Evolutionary conservation across 64 coral and sea anemone genomes (phyloP).

Genomic region (Dendrophyllia cribrosa): DNA sequence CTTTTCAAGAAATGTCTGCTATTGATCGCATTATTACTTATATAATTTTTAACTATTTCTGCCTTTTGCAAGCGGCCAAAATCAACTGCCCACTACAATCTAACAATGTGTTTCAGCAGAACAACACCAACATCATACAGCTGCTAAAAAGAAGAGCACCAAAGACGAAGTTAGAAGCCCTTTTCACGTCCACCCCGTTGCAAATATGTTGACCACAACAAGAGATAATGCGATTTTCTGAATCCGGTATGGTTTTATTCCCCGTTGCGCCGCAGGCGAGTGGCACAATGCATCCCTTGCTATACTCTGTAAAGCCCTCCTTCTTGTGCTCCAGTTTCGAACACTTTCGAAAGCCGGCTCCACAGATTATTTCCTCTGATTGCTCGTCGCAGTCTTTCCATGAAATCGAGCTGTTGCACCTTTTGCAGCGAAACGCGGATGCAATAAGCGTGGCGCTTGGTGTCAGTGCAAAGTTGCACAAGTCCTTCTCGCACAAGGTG

Average conservation of each 20-base stretch:
- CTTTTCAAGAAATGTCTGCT: too few species aligned
- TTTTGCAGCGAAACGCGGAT: background rate
- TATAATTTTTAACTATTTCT: too few species aligned
- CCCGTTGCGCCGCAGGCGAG: background rate
- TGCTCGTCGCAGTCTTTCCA: background rate
- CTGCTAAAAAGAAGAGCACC: background rate
- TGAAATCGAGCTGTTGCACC: background rate
- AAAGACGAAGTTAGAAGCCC: background rate
- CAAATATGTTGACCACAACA: slow-evolving; percentile 14
- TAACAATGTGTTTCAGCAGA: too few species aligned
- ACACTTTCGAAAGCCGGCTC: background rate
- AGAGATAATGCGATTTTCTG: background rate
- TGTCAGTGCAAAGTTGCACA: slow-evolving; percentile 20
- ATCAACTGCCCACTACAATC: too few species aligned
- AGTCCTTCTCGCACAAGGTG: background rate
- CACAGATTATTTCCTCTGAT: background rate
- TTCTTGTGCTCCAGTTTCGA: background rate
- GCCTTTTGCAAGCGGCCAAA: too few species aligned
- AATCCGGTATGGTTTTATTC: background rate
- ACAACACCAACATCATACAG: background rate
- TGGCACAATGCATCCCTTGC: background rate
- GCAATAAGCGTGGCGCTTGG: background rate
- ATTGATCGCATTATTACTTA: too few species aligned
- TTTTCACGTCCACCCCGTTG: background rate
- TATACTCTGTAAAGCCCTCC: background rate